Evolutionary conservation across 2,797 vertebrate genomes (phyloP).

Genomic region (Microctenopoma steveboyesi): DNA sequence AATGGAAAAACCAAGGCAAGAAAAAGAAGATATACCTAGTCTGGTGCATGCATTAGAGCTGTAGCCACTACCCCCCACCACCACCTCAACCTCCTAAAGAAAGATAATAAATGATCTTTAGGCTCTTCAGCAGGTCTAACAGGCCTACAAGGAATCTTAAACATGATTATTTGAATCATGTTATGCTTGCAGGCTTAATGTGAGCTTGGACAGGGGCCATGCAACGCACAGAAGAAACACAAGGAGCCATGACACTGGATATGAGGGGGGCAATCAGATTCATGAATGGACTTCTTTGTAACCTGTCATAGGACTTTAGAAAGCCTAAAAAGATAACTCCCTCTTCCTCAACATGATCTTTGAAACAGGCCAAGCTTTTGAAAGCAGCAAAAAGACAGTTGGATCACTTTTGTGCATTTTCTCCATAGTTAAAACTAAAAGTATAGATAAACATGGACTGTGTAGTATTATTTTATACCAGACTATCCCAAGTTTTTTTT

Average conservation of each 20-base stretch:
- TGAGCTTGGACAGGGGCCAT: conserved; percentile 20
- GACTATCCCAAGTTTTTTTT: background rate
- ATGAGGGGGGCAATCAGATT: conserved; percentile 48
- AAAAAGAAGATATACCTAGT: background rate
- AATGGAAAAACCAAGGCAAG: conserved; percentile 38
- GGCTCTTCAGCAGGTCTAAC: conserved; percentile 33
- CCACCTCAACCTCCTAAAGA: background rate
- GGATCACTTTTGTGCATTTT: background rate
- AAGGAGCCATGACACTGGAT: conserved; percentile 74
- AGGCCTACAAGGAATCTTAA: conserved; percentile 8
- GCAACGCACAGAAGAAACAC: conserved; percentile 53
- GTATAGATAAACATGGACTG: background rate
- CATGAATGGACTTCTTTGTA: conserved; percentile 82
- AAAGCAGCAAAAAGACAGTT: conserved; percentile 16
- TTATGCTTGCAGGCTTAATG: conserved; percentile 32
- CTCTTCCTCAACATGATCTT: conserved; percentile 66
- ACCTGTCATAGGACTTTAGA: conserved; percentile 77
- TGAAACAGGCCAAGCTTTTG: conserved; percentile 28
- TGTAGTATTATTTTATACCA: too few relatives aligned
- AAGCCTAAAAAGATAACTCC: conserved; percentile 74
- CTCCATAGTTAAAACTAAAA: conserved; percentile 1
- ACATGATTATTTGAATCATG: conserved; percentile 22
- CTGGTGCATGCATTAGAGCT: background rate
- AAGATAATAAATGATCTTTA: background rate
- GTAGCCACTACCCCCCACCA: conserved; percentile 1